phyloP scores from a whole-genome alignment of 2,888 invertebrate species.

The Ashinkailepas kermadecensis region DNA sequence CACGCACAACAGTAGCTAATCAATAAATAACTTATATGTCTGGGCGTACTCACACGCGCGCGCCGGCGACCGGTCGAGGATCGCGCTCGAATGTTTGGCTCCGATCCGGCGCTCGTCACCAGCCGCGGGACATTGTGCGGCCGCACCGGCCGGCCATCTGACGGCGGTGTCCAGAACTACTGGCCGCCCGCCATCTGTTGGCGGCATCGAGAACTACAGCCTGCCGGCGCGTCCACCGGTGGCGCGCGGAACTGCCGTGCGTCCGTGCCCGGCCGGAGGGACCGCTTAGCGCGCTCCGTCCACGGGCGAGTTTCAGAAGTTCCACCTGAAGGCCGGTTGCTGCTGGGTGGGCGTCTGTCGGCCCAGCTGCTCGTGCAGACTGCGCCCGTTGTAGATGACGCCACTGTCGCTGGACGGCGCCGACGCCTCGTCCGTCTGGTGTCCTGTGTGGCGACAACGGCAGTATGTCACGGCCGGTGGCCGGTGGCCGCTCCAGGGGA shows the following conservation, averaged over 20 bases:
- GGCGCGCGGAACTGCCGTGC: too few species aligned
- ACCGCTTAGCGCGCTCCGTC: too few species aligned
- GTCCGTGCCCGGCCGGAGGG: too few species aligned
- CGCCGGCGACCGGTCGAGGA: not conserved
- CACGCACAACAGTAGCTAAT: not conserved
- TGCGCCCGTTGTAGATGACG: conserved; percentile 1
- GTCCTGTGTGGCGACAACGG: not conserved
- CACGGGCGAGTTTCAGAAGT: not conserved
- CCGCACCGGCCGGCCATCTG: not conserved
- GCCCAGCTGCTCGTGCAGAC: conserved; percentile 15
- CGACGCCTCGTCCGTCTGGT: not conserved
- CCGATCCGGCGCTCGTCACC: not conserved
- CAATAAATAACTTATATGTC: conserved; percentile 4
- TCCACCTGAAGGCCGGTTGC: conserved; percentile 11
- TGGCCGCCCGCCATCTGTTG: not conserved
- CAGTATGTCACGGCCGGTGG: too few species aligned
- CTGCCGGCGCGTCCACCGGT: too few species aligned
- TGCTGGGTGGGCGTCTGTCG: conserved; percentile 4
- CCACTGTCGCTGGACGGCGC: not conserved
- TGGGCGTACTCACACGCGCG: not conserved
- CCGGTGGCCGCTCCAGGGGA: not conserved
- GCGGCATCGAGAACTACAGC: not conserved
- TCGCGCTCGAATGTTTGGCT: not conserved
- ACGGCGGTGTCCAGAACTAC: not conserved
- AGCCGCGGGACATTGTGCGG: not conserved